Conservation (phyloP, 2,797 vertebrate genomes). For the Neostethus bicornis region DNA sequence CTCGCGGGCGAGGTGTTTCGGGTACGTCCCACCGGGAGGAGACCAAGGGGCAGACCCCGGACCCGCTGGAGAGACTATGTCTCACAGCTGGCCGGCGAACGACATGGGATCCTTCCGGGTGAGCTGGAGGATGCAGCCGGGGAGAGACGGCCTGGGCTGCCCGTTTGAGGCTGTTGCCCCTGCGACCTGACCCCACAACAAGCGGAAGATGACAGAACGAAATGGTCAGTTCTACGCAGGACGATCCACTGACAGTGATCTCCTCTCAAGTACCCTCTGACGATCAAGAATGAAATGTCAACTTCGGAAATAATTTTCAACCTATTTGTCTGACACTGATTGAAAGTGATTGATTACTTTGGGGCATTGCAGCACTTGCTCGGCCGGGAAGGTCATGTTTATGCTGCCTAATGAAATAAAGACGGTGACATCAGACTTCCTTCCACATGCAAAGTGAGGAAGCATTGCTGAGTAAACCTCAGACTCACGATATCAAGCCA, state of each 20-base stretch:
- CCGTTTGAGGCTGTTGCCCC: too few species aligned
- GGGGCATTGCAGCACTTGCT: constrained; percentile 19
- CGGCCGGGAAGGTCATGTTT: constrained; percentile 59
- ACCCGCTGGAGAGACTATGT: too few species aligned
- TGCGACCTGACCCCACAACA: too few species aligned
- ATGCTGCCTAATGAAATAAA: constrained; percentile 70
- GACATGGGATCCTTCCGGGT: too few species aligned
- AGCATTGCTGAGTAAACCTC: constrained; percentile 38
- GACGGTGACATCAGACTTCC: constrained; percentile 51
- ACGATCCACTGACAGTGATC: constrained; percentile 26
- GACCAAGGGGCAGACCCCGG: too few species aligned
- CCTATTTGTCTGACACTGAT: constrained; percentile 49
- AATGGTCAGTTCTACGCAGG: constrained; percentile 30
- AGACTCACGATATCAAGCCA: constrained; percentile 44
- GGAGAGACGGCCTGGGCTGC: too few species aligned
- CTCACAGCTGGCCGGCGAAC: too few species aligned
- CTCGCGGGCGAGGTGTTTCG: too few species aligned
- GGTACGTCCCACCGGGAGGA: too few species aligned
- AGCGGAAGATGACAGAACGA: too few species aligned
- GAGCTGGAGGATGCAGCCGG: too few species aligned
- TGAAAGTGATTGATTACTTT: constrained; percentile 54
- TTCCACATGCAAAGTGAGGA: constrained; percentile 30
- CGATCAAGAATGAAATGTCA: constrained; percentile 23
- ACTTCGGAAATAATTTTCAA: constrained; percentile 27
- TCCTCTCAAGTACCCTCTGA: constrained; percentile 19